phyloP scores from a whole-genome alignment of 2,113 vertebrate species.

The Miniopterus natalensis region DNA sequence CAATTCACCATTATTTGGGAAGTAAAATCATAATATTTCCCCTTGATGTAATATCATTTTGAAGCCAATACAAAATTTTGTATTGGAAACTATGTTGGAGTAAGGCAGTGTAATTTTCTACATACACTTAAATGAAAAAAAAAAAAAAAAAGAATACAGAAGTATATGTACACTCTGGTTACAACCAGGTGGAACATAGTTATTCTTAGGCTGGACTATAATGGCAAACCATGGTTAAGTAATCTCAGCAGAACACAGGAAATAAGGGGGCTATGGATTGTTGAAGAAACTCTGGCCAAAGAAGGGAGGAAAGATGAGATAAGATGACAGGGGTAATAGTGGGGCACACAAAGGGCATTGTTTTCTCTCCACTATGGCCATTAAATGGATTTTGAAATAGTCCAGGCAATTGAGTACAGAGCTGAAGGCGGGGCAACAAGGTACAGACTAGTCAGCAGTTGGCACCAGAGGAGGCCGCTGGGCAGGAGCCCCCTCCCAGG shows the following conservation, averaged over 20 bases:
- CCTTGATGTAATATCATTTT: neutral
- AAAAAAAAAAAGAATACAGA: neutral
- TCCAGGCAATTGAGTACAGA: neutral
- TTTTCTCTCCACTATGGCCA: neutral
- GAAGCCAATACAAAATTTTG: neutral
- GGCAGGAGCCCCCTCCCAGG: neutral
- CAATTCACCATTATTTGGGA: neutral
- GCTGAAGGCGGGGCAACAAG: neutral
- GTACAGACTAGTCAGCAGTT: fast-evolving
- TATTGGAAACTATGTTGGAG: neutral
- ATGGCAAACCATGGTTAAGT: neutral
- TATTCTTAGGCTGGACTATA: neutral
- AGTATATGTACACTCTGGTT: neutral
- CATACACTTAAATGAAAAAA: neutral
- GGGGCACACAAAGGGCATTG: neutral
- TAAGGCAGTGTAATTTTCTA: neutral
- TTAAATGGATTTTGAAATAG: neutral
- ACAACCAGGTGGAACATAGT: neutral
- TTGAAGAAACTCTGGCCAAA: neutral
- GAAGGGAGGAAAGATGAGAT: neutral
- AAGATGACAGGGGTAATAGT: neutral
- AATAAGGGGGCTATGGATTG: neutral
- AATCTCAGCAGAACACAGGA: neutral
- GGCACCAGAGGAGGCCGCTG: neutral
- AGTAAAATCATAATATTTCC: neutral